Evolutionary conservation across 37 sponge, comb jelly and placozoan species (phyloP).

Genomic region (Theonella swinhoei): DNA sequence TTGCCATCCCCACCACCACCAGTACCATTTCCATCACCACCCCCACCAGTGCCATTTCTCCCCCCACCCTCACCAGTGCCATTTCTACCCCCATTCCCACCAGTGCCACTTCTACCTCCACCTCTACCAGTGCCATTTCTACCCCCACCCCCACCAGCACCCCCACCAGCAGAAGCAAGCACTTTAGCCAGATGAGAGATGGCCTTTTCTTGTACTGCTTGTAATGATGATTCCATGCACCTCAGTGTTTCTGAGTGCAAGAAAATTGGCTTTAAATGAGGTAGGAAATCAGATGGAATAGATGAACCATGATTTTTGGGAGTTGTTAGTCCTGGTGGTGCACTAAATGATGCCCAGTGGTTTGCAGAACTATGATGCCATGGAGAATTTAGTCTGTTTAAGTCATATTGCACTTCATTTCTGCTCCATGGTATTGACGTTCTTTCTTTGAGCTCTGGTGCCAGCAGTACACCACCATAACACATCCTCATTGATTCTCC

Average conservation of each 20-base stretch:
- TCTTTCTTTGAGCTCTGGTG: constrained; percentile 28
- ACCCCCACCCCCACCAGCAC: not conserved
- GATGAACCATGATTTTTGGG: not conserved
- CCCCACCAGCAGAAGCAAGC: not conserved
- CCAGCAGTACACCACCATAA: constrained; percentile 70
- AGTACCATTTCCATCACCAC: not conserved
- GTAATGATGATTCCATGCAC: not conserved
- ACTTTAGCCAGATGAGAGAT: not conserved
- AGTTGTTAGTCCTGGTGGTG: not conserved
- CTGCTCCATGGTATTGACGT: not conserved
- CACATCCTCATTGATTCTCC: not conserved
- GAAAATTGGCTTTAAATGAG: not conserved
- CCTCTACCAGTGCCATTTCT: constrained; percentile 4
- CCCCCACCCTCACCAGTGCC: not conserved
- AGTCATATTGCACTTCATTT: not conserved
- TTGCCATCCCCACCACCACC: not conserved
- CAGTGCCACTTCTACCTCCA: not conserved
- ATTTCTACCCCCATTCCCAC: not conserved
- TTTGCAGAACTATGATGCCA: not conserved
- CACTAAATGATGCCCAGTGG: not conserved
- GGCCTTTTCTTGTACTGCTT: not conserved
- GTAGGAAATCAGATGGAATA: not conserved
- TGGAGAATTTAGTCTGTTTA: not conserved
- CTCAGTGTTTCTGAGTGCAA: not conserved
- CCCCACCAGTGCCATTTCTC: constrained; percentile 10